phyloP scores from a whole-genome alignment of 1,140 invertebrate species.

The Sminthurides bifidus region DNA sequence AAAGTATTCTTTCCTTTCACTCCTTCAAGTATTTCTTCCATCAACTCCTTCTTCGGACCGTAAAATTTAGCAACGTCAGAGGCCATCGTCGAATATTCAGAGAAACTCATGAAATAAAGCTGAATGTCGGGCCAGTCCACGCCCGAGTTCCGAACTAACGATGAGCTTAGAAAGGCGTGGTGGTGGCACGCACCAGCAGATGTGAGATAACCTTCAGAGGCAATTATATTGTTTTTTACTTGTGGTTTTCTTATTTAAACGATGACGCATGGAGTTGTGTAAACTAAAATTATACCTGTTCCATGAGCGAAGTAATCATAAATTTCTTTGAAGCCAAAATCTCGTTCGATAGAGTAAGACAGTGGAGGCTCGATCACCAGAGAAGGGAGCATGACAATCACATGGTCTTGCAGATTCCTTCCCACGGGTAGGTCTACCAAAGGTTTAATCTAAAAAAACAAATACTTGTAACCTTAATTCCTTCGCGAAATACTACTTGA shows the following conservation, averaged over 20 bases:
- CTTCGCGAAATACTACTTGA: no score
- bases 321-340: conserved; percentile 6
- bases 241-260: background rate
- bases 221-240: background rate
- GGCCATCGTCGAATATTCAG: background rate
- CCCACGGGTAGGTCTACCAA: conserved; percentile 21
- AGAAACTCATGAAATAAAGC: conserved; percentile 8
- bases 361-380: conserved; percentile 16
- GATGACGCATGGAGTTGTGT: background rate
- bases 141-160: background rate
- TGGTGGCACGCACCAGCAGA: background rate
- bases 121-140: conserved; percentile 25
- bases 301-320: conserved; percentile 17
- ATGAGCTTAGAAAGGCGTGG: conserved; percentile 8
- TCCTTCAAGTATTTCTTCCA: conserved; percentile 3
- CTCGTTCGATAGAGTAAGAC: conserved; percentile 12
- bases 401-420: conserved; percentile 22
- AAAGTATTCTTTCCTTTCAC: conserved; percentile 14
- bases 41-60: conserved; percentile 7
- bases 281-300: conserved; percentile 7
- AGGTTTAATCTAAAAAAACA: conserved; percentile 16
- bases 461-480: no score
- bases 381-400: background rate
- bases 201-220: conserved; percentile 3
- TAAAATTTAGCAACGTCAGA: conserved; percentile 1